Evolutionary conservation across 2,797 vertebrate genomes (phyloP).

Genomic region (Falco biarmicus): DNA sequence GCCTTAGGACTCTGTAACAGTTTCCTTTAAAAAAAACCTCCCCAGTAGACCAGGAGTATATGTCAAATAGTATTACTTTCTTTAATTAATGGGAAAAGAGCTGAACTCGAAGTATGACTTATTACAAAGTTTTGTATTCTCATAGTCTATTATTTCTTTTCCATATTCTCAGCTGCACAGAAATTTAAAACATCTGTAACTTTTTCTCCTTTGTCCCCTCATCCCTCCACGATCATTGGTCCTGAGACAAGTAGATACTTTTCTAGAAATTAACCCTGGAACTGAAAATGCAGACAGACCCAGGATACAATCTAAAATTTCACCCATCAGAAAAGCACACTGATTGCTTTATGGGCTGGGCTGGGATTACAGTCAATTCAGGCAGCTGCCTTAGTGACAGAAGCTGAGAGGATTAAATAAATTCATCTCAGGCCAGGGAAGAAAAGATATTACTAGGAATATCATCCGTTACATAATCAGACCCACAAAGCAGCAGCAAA

Average conservation of each 20-base stretch:
- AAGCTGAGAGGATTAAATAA: conserved; percentile 60
- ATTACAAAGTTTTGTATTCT: background rate
- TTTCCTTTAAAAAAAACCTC: background rate
- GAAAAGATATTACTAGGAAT: background rate
- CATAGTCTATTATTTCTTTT: background rate
- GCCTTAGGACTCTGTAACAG: background rate
- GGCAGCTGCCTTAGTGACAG: conserved; percentile 25
- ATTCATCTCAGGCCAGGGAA: conserved; percentile 29
- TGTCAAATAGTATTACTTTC: background rate
- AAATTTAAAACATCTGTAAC: background rate
- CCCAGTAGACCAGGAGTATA: background rate
- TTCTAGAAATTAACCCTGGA: background rate
- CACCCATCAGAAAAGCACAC: background rate
- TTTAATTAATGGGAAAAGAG: background rate
- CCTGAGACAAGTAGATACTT: background rate
- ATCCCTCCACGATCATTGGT: background rate
- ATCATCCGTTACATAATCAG: background rate
- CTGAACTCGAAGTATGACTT: background rate
- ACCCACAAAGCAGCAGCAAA: background rate
- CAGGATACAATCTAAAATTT: background rate
- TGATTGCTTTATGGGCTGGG: background rate
- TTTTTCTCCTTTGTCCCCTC: background rate
- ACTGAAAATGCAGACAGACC: background rate
- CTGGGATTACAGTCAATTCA: background rate
- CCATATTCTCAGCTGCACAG: background rate